Conservation (phyloP, 1,140 invertebrate species). For the Panagrolaimus sp. region DNA sequence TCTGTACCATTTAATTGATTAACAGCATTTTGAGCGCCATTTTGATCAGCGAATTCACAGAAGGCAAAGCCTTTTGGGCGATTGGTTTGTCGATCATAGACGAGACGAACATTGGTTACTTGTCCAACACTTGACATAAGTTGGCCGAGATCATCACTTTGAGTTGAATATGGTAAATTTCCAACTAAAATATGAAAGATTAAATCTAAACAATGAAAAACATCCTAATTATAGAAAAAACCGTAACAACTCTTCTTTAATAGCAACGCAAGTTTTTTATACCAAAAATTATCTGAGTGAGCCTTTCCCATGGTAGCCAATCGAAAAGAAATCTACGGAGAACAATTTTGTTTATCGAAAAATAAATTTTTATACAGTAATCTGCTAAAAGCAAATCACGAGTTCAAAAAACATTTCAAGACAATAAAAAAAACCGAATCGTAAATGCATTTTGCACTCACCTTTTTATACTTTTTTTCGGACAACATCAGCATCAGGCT, state of each 20-base stretch:
- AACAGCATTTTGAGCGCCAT: slow-evolving; percentile 92
- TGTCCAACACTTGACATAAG: slow-evolving; percentile 96
- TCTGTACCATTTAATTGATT: slow-evolving; percentile 95
- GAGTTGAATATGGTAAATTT: slow-evolving; percentile 98
- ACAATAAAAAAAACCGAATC: too few species aligned
- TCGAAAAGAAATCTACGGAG: slow-evolving; percentile 2
- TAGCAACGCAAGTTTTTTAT: not conserved
- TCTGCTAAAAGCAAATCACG: too few species aligned
- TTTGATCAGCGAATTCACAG: slow-evolving; percentile 96
- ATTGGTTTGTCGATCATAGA: slow-evolving; percentile 95
- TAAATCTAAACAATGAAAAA: not conserved
- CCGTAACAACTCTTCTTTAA: not conserved
- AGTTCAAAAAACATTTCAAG: too few species aligned
- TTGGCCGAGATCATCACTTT: slow-evolving; percentile 95
- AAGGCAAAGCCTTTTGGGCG: slow-evolving; percentile 99
- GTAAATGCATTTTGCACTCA: too few species aligned
- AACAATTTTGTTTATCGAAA: slow-evolving; percentile 1
- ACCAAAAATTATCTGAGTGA: slow-evolving; percentile 12
- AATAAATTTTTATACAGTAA: too few species aligned
- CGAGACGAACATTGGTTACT: slow-evolving; percentile 68
- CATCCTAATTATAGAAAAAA: not conserved
- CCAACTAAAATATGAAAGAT: slow-evolving; percentile 67
- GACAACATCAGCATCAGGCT: too few species aligned
- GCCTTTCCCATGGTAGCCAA: slow-evolving; percentile 13
- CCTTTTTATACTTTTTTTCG: too few species aligned